These are phyloP conservation scores for Protula sp. DNA, from an alignment of 2,888 invertebrate genomes.

Conservation along the genomic window DNA sequence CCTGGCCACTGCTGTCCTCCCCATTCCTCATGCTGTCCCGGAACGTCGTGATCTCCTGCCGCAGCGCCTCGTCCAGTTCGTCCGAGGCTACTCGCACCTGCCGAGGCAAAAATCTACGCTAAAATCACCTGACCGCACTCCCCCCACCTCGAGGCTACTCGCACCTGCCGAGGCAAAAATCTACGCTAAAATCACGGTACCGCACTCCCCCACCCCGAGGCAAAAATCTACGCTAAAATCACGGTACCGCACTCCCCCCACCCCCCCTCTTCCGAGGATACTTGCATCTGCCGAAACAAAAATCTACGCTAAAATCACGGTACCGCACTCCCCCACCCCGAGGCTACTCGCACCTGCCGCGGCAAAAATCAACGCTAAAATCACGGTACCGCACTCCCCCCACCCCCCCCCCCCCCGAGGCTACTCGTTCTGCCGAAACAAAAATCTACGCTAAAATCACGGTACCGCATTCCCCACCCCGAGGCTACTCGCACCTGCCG, in stretches of 20 bases:
- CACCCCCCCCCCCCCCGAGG: too few species aligned
- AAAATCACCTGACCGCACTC: too few species aligned
- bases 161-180: constrained; percentile 56
- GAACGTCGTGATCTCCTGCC: constrained; percentile 57
- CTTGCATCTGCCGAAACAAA: constrained; percentile 62
- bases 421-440: constrained; percentile 67
- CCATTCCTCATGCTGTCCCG: constrained; percentile 48
- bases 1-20: constrained; percentile 49
- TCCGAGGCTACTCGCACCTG: constrained; percentile 79
- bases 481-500: constrained; percentile 78
- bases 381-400: too few species aligned
- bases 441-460: too few species aligned
- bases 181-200: too few species aligned
- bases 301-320: too few species aligned
- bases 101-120: background rate
- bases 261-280: too few species aligned
- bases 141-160: constrained; percentile 88
- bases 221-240: too few species aligned
- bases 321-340: too few species aligned
- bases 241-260: too few species aligned
- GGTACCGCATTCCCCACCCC: too few species aligned
- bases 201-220: too few species aligned
- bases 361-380: background rate
- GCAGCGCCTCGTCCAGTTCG: constrained; percentile 53
- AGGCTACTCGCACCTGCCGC: constrained; percentile 72